Conservation (phyloP, 2,113 vertebrate species). For the Noturus placidus region DNA sequence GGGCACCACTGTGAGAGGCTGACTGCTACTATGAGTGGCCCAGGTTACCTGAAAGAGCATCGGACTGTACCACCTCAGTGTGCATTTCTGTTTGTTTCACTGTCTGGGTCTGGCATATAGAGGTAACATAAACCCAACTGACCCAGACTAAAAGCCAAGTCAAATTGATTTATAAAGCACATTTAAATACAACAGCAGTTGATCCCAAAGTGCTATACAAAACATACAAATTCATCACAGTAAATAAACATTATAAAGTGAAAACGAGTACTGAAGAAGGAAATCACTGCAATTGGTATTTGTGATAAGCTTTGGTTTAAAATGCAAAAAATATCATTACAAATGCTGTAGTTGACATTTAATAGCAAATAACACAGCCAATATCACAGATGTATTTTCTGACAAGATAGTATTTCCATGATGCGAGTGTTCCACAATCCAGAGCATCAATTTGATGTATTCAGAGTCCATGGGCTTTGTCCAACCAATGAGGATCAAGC, state of each 20-base stretch:
- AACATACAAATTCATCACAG: too few species aligned
- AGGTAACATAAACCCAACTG: not conserved
- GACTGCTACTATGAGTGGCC: slow-evolving; percentile 37
- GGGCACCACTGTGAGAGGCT: not conserved
- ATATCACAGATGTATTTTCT: not conserved
- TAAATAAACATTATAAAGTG: not conserved
- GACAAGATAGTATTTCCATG: not conserved
- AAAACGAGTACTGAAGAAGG: not conserved
- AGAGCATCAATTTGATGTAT: not conserved
- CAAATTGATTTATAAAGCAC: too few species aligned
- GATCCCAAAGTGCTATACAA: too few species aligned
- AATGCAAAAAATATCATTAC: not conserved
- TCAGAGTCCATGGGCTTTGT: not conserved
- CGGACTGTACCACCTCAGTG: slow-evolving; percentile 26
- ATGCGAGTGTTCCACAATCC: not conserved
- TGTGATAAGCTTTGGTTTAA: not conserved
- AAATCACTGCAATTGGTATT: not conserved
- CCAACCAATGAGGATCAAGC: not conserved
- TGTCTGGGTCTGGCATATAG: not conserved
- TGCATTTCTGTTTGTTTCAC: slow-evolving; percentile 7
- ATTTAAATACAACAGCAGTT: too few species aligned
- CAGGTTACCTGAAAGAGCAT: slow-evolving; percentile 53
- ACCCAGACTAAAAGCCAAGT: not conserved
- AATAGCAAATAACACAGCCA: not conserved
- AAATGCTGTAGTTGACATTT: not conserved